Evolutionary conservation across 2,888 invertebrate species (phyloP).

Genomic region (Cosmopolites sordidus): DNA sequence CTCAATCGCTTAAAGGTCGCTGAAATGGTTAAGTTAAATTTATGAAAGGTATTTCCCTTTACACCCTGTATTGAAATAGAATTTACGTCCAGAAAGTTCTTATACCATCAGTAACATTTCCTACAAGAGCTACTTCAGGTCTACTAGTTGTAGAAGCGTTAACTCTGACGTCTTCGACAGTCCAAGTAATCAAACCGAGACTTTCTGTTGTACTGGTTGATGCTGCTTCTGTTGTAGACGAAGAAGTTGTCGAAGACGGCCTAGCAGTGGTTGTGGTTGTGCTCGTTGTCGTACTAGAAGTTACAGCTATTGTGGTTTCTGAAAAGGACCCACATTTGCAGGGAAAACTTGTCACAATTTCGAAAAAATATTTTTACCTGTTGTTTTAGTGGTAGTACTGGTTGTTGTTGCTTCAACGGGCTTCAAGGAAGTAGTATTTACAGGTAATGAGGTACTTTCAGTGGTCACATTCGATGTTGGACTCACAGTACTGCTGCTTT

Average conservation of each 20-base stretch:
- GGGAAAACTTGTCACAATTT: no score
- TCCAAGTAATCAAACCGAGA: constrained; percentile 52
- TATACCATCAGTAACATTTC: constrained; percentile 10
- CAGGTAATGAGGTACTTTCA: constrained; percentile 7
- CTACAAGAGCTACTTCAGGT: background rate
- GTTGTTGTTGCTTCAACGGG: no score
- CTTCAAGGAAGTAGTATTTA: no score
- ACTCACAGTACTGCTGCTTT: constrained; percentile 37
- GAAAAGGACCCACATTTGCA: no score
- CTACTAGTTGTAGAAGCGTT: no score
- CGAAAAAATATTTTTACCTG: no score
- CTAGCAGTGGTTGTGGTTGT: background rate
- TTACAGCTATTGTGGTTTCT: background rate
- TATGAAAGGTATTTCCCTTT: no score
- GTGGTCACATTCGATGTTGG: constrained; percentile 40
- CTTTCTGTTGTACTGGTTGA: constrained; percentile 17
- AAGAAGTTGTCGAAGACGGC: background rate
- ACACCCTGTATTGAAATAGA: no score
- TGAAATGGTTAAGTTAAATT: no score
- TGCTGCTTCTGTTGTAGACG: constrained; percentile 1
- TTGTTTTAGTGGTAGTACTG: no score
- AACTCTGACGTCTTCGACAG: constrained; percentile 44
- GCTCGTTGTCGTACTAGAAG: background rate
- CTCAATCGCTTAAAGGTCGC: no score
- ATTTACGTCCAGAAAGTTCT: no score